Evolutionary conservation across 2,888 invertebrate species (phyloP).

Genomic region (Cabera pusaria): DNA sequence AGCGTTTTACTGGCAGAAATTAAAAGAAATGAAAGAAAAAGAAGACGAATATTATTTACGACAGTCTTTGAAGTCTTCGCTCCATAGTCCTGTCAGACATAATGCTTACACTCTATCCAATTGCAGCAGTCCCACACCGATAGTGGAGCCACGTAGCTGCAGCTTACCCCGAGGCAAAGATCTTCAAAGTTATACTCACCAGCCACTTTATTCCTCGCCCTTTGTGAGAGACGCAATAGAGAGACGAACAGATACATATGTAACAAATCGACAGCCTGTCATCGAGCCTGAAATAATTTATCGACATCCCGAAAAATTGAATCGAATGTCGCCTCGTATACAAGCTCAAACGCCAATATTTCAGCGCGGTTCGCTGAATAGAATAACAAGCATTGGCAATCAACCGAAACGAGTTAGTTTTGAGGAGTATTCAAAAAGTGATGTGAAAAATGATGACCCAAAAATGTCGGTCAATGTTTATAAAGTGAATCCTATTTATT

Average conservation of each 20-base stretch:
- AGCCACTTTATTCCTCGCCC: slow-evolving; percentile 46
- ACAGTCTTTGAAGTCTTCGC: slow-evolving; percentile 44
- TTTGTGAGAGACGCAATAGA: slow-evolving; percentile 62
- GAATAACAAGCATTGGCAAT: slow-evolving; percentile 32
- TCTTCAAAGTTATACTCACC: slow-evolving; percentile 44
- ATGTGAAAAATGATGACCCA: slow-evolving; percentile 27
- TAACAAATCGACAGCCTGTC: slow-evolving; percentile 39
- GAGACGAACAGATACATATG: slow-evolving; percentile 64
- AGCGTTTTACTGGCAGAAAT: slow-evolving; percentile 87
- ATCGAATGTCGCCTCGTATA: slow-evolving; percentile 33
- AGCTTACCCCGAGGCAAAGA: slow-evolving; percentile 62
- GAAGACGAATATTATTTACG: slow-evolving; percentile 81
- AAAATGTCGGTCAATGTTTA: slow-evolving; percentile 36
- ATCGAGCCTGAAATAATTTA: slow-evolving; percentile 54
- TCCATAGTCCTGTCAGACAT: slow-evolving; percentile 36
- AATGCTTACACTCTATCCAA: slow-evolving; percentile 43
- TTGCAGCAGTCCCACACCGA: slow-evolving; percentile 49
- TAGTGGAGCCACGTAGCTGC: slow-evolving; percentile 50
- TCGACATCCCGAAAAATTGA: slow-evolving; percentile 56
- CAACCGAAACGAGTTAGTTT: slow-evolving; percentile 62
- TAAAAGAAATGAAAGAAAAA: slow-evolving; percentile 85
- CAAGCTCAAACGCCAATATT: slow-evolving; percentile 41
- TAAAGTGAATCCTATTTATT: slow-evolving; percentile 34
- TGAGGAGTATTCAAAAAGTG: slow-evolving; percentile 42
- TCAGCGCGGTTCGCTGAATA: slow-evolving; percentile 46